Percentiles rank a stretch among this genome's conserved stretches.
Conservation (phyloP, 2,797 vertebrate species). For the Falco biarmicus region DNA sequence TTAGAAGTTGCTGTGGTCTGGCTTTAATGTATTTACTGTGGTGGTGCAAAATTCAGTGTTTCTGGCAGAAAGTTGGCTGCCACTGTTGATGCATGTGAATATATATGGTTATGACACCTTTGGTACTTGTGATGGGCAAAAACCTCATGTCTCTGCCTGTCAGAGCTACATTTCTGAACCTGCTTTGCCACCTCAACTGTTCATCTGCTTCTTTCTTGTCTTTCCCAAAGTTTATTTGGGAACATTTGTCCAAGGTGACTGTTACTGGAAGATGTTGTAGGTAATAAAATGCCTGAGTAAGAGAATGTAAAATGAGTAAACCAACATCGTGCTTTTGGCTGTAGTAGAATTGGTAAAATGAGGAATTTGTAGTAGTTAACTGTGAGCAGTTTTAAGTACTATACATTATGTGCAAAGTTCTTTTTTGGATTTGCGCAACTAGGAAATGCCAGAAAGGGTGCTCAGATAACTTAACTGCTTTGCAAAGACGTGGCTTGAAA, state of each 20-base stretch:
- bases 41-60: not conserved
- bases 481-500: not conserved
- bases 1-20: not conserved
- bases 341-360: not conserved
- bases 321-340: not conserved
- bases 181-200: not conserved
- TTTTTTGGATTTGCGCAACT: not conserved
- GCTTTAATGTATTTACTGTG: not conserved
- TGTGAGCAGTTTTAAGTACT: not conserved
- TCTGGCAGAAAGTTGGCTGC: not conserved
- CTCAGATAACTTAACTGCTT: not conserved
- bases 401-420: fast-evolving
- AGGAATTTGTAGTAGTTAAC: not conserved
- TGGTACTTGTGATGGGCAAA: not conserved
- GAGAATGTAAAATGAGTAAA: not conserved
- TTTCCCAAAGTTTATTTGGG: not conserved
- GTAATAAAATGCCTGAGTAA: not conserved
- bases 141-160: not conserved
- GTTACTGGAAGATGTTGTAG: not conserved
- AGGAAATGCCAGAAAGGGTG: not conserved
- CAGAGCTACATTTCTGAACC: not conserved
- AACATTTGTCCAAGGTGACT: not conserved
- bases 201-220: not conserved
- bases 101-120: not conserved
- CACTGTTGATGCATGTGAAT: not conserved